Evolutionary conservation across 2,113 vertebrate species (phyloP), one percentile per base, ranked within the genome.

Genomic region (Machaerirhynchus nigripectus): DNA sequence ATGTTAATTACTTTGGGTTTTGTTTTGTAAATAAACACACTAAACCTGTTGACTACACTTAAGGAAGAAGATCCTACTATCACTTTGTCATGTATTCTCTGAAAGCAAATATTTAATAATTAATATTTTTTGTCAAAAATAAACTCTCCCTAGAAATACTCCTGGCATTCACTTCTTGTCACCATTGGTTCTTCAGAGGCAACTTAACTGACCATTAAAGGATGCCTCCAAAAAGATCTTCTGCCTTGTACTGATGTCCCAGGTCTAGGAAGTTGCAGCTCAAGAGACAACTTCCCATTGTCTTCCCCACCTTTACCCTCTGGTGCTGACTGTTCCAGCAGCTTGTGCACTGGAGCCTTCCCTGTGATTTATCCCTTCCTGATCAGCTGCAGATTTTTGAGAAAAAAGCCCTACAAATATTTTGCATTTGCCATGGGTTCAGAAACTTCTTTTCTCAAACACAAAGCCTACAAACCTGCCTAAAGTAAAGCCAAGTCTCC

Each of bases 301-400:
- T 27, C 24, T 15, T 81, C 44, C 30, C 8, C 1, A 11, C 9
- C 23, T 68, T 63, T 13, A 15, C 30, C 16, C 60, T 39, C 57
- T 73, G 49, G 6, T 75, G 40, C 24, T 7, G 8, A 64, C 35
- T 47, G 40, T 31, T 75, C 11, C 70, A 88, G 61, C n/a, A 78
- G 35, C 23, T 83, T 15, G 9, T 9, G 14, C 19, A 60, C 40
- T 5, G 21, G 13, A 73, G 35, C 19, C 52, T 79, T 75, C 13
- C 11, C 28, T 53, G 12, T 0, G 3, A 64, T 63, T 80, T 31
- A 64, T 3, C 2, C 26, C n/a, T 60, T 79, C 0, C 0, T 6
- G 8, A 28, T 15, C 4, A 1, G 4, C 39, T 28, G 10, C 5
- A 47, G 13, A 56, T 30, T 84, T 84, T 31, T 0, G 0, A 50